Base-by-base conservation (phyloP, 2,888 invertebrate genomes). In the Ephialtes manifestator region DNA sequence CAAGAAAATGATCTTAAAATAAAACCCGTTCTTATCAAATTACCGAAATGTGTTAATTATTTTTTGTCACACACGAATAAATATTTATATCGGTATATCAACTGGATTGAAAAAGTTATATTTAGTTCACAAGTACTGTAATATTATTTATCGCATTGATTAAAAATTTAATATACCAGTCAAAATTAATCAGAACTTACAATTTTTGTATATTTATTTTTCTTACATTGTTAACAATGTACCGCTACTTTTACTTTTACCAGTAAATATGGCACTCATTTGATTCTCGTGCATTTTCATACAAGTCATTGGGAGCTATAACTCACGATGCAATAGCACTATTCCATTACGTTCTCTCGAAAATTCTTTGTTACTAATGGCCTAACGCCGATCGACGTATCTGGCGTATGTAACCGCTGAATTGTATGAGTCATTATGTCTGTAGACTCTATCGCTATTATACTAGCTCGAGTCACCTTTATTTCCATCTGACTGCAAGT, bases 401-500 rank as follows among this genome's bases (percentile, higher is more conserved):
- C n/a, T 5, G 0, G 13, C 31, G 31, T 35, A 35, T 51, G n/a
- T 51, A 35, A 35, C 35, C 35, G 15, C 5, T n/a, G 60, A 31
- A 60, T n/a, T 35, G 15, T 31, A 60, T 5, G 60, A 31, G 60
- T 60, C 60, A 60, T 31, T 35, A 15, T 24, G 55, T 55, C 20
- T 24, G 13, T 13, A 28, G 60, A 60, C 60, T 60, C 60, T n/a
- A n/a, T 35, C 31, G 35, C 35, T 15, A 60, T 31, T 35, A n/a
- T 5, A 5, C 13, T 15, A 35, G 35, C 60, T 31, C 55, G 24
- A 55, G 55, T 55, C 60, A 60, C 60, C 60, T 10, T 31, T 60
- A 35, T 63, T 63, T 63, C 60, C 60, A 10, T 63, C n/a, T 63
- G 2, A 35, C 35, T 35, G 7, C 60, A 63, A 35, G 35, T 63